Percentiles rank a stretch among this genome's conserved stretches.
Evolutionary conservation across 2,113 vertebrate species (phyloP).

Genomic region (Sterrhoptilus dennistouni): DNA sequence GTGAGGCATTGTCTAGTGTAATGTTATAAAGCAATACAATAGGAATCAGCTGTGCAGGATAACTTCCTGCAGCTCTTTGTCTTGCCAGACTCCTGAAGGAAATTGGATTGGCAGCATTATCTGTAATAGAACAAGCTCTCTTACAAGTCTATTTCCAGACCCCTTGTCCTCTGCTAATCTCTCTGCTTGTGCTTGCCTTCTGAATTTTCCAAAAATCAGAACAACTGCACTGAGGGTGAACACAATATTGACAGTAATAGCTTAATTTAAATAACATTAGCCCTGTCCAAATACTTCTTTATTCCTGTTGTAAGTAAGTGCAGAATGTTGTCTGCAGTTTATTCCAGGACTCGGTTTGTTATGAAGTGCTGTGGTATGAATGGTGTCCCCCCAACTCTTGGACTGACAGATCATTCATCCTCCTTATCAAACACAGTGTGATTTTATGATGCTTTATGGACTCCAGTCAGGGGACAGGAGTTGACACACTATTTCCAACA

Average conservation of each 20-base stretch:
- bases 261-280: background rate
- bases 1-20: rapidly evolving
- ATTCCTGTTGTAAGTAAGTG: background rate
- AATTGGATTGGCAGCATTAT: constrained; percentile 37
- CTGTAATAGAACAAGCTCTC: background rate
- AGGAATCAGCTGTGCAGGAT: background rate
- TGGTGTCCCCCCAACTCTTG: background rate
- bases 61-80: background rate
- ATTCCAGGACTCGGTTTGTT: background rate
- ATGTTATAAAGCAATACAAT: background rate
- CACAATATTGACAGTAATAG: background rate
- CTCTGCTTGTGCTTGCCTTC: background rate
- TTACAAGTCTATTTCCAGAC: constrained; percentile 6
- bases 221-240: rapidly evolving
- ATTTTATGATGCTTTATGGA: background rate
- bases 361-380: background rate
- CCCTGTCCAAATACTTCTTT: background rate
- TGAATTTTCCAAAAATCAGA: background rate
- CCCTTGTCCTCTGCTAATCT: background rate
- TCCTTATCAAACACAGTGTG: background rate
- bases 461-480: background rate
- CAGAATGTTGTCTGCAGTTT: background rate
- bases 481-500: background rate
- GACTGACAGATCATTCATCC: background rate
- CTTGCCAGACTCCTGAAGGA: background rate